phyloP scores from a whole-genome alignment of 1,140 invertebrate species.

The Drosophila nebulosa region DNA sequence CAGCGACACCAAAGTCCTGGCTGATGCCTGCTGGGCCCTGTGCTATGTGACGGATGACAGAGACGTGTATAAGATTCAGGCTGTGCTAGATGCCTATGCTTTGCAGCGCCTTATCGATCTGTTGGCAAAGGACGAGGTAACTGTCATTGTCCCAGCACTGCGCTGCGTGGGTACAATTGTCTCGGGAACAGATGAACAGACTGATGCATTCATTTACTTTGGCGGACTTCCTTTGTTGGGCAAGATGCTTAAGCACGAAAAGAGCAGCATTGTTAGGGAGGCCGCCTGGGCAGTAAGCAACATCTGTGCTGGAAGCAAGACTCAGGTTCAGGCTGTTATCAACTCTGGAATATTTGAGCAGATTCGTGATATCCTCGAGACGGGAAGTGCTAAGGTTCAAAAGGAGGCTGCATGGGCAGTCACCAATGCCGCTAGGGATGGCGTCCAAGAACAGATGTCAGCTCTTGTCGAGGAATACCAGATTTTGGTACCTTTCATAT shows the following conservation, averaged over 20 bases:
- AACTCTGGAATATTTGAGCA: slow-evolving; percentile 85
- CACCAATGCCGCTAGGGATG: slow-evolving; percentile 97
- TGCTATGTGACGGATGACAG: slow-evolving; percentile 96
- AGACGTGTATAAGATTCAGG: slow-evolving; percentile 94
- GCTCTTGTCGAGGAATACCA: slow-evolving; percentile 89
- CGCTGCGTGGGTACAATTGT: slow-evolving; percentile 93
- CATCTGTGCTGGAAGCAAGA: slow-evolving; percentile 95
- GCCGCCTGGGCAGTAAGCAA: slow-evolving; percentile 99
- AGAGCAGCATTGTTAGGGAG: slow-evolving; percentile 91
- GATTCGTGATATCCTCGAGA: slow-evolving; percentile 82
- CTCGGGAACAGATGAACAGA: slow-evolving; percentile 92
- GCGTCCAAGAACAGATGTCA: slow-evolving; percentile 91
- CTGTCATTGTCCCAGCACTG: slow-evolving; percentile 94
- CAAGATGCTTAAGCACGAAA: slow-evolving; percentile 88
- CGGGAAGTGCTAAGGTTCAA: slow-evolving; percentile 97
- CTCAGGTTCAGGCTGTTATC: slow-evolving; percentile 96
- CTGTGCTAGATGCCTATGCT: slow-evolving; percentile 87
- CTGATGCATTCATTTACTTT: slow-evolving; percentile 92
- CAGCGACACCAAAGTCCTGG: slow-evolving; percentile 88
- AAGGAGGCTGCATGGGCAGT: slow-evolving; percentile 99
- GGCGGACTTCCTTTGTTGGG: slow-evolving; percentile 89
- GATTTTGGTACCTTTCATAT: slow-evolving; percentile 93
- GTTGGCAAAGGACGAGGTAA: slow-evolving; percentile 84
- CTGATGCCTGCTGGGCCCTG: slow-evolving; percentile 98
- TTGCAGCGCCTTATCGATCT: slow-evolving; percentile 90